These are phyloP conservation scores for Luffia ferchaultella DNA, from an alignment of 2,888 invertebrate genomes.

Conservation along the genomic window DNA sequence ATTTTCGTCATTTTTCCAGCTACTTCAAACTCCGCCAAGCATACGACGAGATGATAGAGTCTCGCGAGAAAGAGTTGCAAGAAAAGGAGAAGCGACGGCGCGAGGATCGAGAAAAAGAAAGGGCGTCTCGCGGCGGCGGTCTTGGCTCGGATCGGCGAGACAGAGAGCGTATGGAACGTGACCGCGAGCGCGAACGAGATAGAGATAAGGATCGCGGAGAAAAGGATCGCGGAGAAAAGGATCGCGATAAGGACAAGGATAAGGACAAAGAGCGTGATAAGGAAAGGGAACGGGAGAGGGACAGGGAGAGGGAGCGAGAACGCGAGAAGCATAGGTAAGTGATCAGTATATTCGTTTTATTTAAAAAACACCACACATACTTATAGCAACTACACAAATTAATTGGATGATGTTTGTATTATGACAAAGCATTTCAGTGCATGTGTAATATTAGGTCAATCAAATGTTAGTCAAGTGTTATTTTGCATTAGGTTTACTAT, in stretches of 20 bases:
- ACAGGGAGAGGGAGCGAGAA: conserved; percentile 15
- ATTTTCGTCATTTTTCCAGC: conserved; percentile 34
- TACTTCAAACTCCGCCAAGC: conserved; percentile 75
- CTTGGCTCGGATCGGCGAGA: conserved; percentile 50
- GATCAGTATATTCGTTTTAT: too few species aligned
- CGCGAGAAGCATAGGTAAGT: too few species aligned
- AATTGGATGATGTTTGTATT: too few species aligned
- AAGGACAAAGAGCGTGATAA: conserved; percentile 22
- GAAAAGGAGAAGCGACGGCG: conserved; percentile 57
- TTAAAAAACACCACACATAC: too few species aligned
- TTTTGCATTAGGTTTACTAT: too few species aligned
- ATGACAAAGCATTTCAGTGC: too few species aligned
- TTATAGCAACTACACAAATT: too few species aligned
- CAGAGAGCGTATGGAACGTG: conserved; percentile 40
- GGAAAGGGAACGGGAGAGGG: conserved; percentile 23
- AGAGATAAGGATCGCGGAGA: conserved; percentile 23
- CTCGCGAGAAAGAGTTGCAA: conserved; percentile 69
- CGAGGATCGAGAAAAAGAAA: conserved; percentile 50
- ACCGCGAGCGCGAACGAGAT: conserved; percentile 46
- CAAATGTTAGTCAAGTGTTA: too few species aligned
- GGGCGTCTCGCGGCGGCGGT: conserved; percentile 35
- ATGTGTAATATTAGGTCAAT: too few species aligned
- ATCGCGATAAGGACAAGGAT: conserved; percentile 14
- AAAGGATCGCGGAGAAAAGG: conserved; percentile 10
- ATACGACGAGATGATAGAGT: conserved; percentile 70